Conservation (phyloP, 2,797 vertebrate genomes). For the Tiaroga cobitis region DNA sequence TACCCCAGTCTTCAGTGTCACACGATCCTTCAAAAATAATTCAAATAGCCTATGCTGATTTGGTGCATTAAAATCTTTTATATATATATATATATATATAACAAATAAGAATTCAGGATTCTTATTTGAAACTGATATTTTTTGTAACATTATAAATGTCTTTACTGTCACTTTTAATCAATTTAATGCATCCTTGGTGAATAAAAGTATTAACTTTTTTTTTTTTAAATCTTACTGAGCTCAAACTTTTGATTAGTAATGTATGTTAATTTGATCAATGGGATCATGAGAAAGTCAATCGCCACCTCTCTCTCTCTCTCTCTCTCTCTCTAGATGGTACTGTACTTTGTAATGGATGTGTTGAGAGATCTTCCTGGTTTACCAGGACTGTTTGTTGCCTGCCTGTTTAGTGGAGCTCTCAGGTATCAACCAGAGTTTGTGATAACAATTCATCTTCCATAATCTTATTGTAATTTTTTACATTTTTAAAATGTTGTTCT, state of each 20-base stretch:
- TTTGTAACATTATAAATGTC: not conserved
- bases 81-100: no score
- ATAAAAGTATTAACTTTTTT: not conserved
- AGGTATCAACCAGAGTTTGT: slow-evolving; percentile 75
- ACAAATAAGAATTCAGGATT: not conserved
- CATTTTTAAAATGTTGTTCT: not conserved
- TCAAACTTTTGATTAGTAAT: not conserved
- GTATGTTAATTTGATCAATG: not conserved
- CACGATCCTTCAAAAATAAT: no score
- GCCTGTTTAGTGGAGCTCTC: slow-evolving; percentile 92
- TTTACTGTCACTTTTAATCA: not conserved
- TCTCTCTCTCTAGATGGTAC: slow-evolving; percentile 80
- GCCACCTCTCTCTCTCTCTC: not conserved
- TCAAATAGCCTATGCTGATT: no score
- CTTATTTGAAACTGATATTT: not conserved
- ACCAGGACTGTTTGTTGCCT: slow-evolving; percentile 90
- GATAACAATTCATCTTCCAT: not conserved
- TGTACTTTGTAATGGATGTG: slow-evolving; percentile 93
- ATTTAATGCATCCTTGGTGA: not conserved
- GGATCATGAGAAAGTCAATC: not conserved
- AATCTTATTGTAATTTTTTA: not conserved
- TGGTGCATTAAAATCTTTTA: no score
- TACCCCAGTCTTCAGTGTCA: not conserved
- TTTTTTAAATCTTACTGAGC: not conserved
- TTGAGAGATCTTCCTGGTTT: slow-evolving; percentile 84